Evolutionary conservation across 2,797 vertebrate species (phyloP), one percentile per base, ranked within the genome.

Genomic region (Sebastes hopkinsi): DNA sequence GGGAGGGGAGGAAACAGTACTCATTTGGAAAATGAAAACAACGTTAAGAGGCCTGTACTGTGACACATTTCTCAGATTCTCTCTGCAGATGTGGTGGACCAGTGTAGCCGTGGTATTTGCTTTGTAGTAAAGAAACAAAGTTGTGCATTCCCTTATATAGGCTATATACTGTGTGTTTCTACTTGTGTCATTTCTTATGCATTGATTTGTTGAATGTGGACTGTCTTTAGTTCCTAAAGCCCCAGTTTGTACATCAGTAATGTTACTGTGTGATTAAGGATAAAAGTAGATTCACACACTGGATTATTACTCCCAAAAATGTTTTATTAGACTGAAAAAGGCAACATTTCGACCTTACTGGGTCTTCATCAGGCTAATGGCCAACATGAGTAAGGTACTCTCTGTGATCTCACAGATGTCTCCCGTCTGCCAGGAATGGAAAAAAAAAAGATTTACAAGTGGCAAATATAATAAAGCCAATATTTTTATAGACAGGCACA

Each of bases 21-120:
- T 82, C 61, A 64, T 72, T 72, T 79, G 38, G 66, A 84, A 79
- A 72, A 69, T 4, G 1, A 64, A 79, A 87, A 84, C 72, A 87
- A 22, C 30, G 56, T 61, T 14, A 54, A 73, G 52, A 69, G 58
- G 84, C 68, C 42, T 46, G 52, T 10, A 5, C 8, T 65, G 12
- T 64, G 22, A 30, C 8, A 60, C n/a, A 70, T 14, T 61, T 68
- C 7, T 60, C 3, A 36, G 32, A 32, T 25, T 68, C 34, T 34
- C 20, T 59, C n/a, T 69, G 71, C 22, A 58, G 4, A 72, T 22
- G 18, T 6, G 36, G n/a, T 32, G 55, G 60, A 42, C 32, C 6
- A 34, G 18, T 32, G 36, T 6, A 38, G 36, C 36, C 5, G 46
- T 25, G n/a, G 75, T 50, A 52, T 79, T 65, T 72, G n/a, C 32